Evolutionary conservation across 2,797 vertebrate genomes (phyloP), one percentile per base, ranked within the genome.

Genomic region (Rhabdomys pumilio): DNA sequence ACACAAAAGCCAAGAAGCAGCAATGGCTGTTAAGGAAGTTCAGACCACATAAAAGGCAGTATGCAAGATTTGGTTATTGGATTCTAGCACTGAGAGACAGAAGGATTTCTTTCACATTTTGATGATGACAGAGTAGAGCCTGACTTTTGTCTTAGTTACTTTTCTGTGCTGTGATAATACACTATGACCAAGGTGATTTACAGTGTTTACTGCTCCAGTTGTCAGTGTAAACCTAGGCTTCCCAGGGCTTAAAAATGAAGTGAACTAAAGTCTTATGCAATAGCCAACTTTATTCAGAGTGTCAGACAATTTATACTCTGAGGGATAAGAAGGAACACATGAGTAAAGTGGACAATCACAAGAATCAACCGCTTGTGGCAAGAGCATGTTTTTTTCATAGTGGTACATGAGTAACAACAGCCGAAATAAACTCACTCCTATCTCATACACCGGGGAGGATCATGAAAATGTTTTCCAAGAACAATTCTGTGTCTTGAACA

Each of bases 91-190:
- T 47, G 76, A 89, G 77, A 89, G 93, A 47, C 24, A 88, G 79
- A 95, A 63, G 92, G 10, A 15, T 38, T 93, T 96, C 94, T n/a
- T 50, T 84, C 57, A 72, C 24, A 22, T 75, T 81, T 73, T 92
- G 91, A 53, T 95, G 84, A 90, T 93, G 53, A 73, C 6, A 73
- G 6, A 29, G 6, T 80, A 0, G 85, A 55, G 10, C 89, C 22
- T 96, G 15, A 7, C 3, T 53, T 94, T 53, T 86, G 84, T 69
- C 22, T 69, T 38, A 12, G 29, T 67, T 65, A 69, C 84, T 69
- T n/a, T 86, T 38, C 34, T 69, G 61, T 53, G 50, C 57, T 44
- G 63, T 31, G 81, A 47, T 84, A 31, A 31, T 44, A 11, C 15
- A 47, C 59, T 12, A 63, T 63, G 38, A 31, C 26, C 5, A 65